phyloP scores from a whole-genome alignment of 2,888 invertebrate genomes.

The Hecatera dysodea region DNA sequence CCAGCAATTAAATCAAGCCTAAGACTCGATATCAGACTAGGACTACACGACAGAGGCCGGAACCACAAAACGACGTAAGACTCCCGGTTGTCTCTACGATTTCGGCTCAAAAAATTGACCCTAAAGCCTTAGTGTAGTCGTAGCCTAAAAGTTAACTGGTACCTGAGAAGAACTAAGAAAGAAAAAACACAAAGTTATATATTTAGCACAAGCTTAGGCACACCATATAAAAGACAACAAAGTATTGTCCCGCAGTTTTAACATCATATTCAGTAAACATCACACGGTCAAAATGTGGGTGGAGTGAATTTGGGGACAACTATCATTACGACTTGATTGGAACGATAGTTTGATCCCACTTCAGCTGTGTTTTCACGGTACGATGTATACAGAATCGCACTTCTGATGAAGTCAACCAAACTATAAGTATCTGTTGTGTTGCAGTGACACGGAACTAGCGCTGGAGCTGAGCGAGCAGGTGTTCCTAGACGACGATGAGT shows the following conservation, averaged over 20 bases:
- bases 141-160: background rate
- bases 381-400: no score
- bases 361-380: no score
- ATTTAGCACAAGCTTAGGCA: background rate
- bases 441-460: constrained; percentile 91
- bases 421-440: constrained; percentile 18
- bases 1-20: no score
- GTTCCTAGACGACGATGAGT: constrained; percentile 92
- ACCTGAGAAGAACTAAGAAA: background rate
- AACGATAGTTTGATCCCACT: no score
- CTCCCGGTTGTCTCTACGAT: no score
- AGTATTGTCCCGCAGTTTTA: background rate
- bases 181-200: background rate
- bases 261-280: background rate
- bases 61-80: background rate
- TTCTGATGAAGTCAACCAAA: background rate
- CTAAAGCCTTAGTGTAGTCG: background rate
- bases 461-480: constrained; percentile 93
- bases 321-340: no score
- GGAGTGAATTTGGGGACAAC: no score
- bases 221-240: background rate
- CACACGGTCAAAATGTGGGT: no score
- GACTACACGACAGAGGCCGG: background rate
- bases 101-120: no score
- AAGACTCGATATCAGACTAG: no score